Evolutionary conservation across 2,113 vertebrate species (phyloP).

Genomic region (Hyperopisus bebe): DNA sequence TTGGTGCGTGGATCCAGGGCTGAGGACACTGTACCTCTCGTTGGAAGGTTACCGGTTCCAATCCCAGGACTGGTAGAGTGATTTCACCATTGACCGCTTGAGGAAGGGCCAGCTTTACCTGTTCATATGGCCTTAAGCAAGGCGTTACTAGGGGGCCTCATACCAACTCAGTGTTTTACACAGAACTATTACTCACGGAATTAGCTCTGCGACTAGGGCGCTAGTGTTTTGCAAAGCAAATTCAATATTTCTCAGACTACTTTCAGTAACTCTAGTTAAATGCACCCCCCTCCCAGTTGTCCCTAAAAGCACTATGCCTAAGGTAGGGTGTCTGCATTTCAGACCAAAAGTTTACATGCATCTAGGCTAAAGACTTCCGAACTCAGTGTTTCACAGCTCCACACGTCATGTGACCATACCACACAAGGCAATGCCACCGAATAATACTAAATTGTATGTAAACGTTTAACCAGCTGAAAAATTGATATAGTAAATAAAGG

Average conservation of each 20-base stretch:
- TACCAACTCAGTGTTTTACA: neutral
- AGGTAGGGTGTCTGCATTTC: neutral
- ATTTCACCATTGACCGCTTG: neutral
- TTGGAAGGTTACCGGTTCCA: neutral
- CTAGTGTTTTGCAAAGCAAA: neutral
- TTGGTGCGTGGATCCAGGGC: neutral
- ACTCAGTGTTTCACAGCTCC: neutral
- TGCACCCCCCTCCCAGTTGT: too few relatives aligned
- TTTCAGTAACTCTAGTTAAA: neutral
- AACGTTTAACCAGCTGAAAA: neutral
- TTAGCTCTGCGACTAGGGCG: too few relatives aligned
- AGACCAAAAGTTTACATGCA: neutral
- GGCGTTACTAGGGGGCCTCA: neutral
- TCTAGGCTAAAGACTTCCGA: neutral
- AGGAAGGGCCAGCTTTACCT: neutral
- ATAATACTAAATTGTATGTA: neutral
- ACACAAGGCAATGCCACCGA: neutral
- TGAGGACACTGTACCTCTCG: neutral
- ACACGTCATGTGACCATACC: neutral
- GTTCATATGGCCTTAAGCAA: neutral
- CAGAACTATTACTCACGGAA: neutral
- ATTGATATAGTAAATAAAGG: neutral
- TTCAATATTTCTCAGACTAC: neutral
- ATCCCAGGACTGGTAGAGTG: neutral
- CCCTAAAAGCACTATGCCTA: neutral